These are phyloP conservation scores for Rhegmatorhina hoffmannsi DNA, from an alignment of 2,113 vertebrate genomes.

Conservation along the genomic window DNA sequence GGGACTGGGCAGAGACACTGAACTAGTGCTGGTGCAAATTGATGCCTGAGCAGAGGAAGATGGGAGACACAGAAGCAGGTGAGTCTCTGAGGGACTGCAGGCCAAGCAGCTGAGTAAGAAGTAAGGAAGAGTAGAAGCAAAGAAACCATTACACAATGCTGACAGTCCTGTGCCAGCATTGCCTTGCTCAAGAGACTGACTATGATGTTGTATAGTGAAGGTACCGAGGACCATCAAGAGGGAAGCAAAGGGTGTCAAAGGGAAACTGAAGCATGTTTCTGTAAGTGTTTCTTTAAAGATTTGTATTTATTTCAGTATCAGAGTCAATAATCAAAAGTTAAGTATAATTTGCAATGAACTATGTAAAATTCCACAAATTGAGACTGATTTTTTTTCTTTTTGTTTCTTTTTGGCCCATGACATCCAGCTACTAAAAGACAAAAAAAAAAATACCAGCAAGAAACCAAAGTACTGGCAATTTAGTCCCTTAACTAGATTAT, in stretches of 20 bases:
- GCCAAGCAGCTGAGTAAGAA: background rate
- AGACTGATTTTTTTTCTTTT: background rate
- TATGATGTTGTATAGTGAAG: rapidly evolving
- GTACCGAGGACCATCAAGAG: background rate
- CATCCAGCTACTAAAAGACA: background rate
- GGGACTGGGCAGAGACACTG: background rate
- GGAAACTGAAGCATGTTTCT: background rate
- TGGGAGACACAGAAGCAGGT: background rate
- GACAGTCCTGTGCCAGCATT: background rate
- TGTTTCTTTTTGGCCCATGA: background rate
- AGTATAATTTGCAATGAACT: background rate
- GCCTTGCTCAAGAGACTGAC: background rate
- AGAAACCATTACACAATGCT: background rate
- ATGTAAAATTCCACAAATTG: background rate
- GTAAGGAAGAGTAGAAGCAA: background rate
- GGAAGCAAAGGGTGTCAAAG: background rate
- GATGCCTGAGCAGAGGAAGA: background rate
- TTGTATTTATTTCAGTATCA: background rate
- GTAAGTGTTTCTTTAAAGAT: background rate
- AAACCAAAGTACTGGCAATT: background rate
- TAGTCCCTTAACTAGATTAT: background rate
- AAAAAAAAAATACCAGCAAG: background rate
- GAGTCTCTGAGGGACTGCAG: background rate
- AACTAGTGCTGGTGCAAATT: rapidly evolving
- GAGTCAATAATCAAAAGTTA: background rate